Conservation (phyloP, 2,113 vertebrate genomes). For the Conger conger region DNA sequence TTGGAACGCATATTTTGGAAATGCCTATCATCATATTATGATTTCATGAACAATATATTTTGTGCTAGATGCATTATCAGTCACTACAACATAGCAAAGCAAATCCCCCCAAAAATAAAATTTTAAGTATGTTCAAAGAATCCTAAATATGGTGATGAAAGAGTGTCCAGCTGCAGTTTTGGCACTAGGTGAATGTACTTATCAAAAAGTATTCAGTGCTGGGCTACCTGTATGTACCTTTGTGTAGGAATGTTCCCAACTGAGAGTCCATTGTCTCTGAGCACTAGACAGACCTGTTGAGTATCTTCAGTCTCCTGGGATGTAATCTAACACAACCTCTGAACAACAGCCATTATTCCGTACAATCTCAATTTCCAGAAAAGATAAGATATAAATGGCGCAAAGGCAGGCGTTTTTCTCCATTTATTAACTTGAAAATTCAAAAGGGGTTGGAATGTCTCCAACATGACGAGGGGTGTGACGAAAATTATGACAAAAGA, state of each 20-base stretch:
- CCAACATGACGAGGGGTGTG: neutral
- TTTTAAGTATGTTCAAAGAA: neutral
- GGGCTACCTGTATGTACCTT: conserved; percentile 6
- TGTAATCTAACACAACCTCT: neutral
- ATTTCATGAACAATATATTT: neutral
- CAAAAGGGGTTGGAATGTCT: neutral
- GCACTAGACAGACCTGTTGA: neutral
- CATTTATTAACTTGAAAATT: neutral
- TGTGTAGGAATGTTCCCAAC: neutral
- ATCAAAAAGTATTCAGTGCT: neutral
- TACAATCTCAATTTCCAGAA: neutral
- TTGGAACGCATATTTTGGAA: no score
- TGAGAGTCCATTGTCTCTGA: conserved; percentile 5
- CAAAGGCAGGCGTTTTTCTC: neutral
- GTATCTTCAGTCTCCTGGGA: neutral
- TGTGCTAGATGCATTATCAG: neutral
- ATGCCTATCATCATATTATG: neutral
- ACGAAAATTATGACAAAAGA: neutral
- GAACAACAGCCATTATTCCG: neutral
- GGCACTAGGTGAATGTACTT: neutral
- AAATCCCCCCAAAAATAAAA: neutral
- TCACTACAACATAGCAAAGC: neutral
- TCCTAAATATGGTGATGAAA: neutral
- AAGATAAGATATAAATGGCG: neutral
- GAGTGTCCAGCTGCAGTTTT: neutral